phyloP scores from a whole-genome alignment of 2,888 invertebrate species.

The Achlya flavicornis region DNA sequence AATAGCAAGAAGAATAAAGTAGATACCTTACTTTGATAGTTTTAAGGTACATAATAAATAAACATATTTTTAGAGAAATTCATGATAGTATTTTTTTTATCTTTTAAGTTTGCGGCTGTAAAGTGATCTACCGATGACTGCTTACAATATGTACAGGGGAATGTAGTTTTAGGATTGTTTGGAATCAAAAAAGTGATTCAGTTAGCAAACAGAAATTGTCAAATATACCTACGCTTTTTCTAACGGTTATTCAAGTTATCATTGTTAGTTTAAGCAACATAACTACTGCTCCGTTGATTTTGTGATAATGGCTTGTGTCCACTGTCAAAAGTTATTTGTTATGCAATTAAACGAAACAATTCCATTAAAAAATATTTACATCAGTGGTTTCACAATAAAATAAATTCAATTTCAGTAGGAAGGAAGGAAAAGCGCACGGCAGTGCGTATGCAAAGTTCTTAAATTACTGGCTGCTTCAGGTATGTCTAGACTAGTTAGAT shows the following conservation, averaged over 20 bases:
- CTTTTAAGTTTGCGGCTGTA: too few species aligned
- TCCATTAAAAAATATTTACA: too few species aligned
- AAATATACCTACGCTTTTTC: conserved; percentile 6
- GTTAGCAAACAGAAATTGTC: background rate
- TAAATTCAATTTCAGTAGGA: background rate
- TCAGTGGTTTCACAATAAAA: too few species aligned
- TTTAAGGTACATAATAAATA: too few species aligned
- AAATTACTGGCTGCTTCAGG: background rate
- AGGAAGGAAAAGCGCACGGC: background rate
- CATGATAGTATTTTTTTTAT: too few species aligned
- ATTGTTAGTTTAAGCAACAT: conserved; percentile 25
- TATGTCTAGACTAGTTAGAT: too few species aligned
- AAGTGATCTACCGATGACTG: too few species aligned
- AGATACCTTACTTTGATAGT: too few species aligned
- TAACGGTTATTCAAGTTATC: conserved; percentile 21
- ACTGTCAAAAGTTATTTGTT: conserved; percentile 22
- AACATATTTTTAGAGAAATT: too few species aligned
- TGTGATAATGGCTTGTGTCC: conserved; percentile 47
- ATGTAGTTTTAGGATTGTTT: background rate
- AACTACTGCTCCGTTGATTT: conserved; percentile 36
- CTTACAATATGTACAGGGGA: too few species aligned
- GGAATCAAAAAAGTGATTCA: background rate
- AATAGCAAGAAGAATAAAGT: too few species aligned
- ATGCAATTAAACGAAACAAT: too few species aligned
- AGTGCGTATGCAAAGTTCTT: background rate